Conservation (phyloP, 2,888 invertebrate species). For the Chouioia cunea region DNA sequence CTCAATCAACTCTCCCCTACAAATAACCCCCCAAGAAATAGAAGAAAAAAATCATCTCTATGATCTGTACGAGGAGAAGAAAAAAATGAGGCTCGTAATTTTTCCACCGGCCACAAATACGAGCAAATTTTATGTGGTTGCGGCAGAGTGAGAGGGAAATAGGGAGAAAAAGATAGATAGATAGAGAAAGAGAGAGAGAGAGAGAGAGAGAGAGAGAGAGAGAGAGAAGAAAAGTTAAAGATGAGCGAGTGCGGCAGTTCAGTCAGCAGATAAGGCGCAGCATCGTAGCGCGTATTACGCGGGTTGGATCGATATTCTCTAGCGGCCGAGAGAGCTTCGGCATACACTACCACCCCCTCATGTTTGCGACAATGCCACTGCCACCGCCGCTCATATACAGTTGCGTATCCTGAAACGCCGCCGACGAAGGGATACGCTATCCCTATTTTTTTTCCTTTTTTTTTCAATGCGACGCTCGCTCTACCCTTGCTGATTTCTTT, state of each 20-base stretch:
- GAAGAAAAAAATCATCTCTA: constrained; percentile 13
- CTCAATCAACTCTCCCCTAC: constrained; percentile 15
- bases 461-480: too few species aligned
- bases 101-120: constrained; percentile 23
- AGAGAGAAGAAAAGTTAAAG: constrained; percentile 13
- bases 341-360: constrained; percentile 1
- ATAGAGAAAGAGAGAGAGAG: too few species aligned
- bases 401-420: too few species aligned
- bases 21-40: constrained; percentile 9
- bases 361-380: constrained; percentile 36
- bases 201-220: too few species aligned
- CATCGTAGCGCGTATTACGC: constrained; percentile 5
- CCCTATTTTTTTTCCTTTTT: too few species aligned
- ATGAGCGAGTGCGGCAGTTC: constrained; percentile 20
- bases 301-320: constrained; percentile 35
- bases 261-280: constrained; percentile 25
- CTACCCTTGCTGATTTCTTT: too few species aligned
- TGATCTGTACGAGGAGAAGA: background rate
- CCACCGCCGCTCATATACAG: background rate
- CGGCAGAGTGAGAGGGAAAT: background rate
- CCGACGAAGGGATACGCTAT: too few species aligned
- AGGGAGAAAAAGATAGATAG: too few species aligned
- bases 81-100: background rate
- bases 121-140: constrained; percentile 24
- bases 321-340: background rate